phyloP scores from a whole-genome alignment of 1,140 invertebrate genomes.

The Mamestra configurata region DNA sequence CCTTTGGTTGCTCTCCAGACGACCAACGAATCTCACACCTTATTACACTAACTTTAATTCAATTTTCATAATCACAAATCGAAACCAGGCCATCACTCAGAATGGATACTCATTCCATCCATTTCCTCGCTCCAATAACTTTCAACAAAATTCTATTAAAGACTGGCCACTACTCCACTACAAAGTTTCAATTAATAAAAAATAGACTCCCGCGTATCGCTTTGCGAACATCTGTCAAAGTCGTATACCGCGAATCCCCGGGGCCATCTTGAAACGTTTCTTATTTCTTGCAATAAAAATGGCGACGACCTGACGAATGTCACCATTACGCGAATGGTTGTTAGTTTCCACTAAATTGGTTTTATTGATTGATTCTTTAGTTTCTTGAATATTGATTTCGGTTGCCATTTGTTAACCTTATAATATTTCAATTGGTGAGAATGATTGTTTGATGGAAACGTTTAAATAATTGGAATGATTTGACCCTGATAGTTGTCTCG shows the following conservation, averaged over 20 bases:
- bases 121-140: neutral
- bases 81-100: too few relatives aligned
- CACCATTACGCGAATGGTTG: slow-evolving; percentile 15
- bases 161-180: neutral
- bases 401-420: neutral
- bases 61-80: too few relatives aligned
- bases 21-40: too few relatives aligned
- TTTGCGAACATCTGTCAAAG: slow-evolving; percentile 29
- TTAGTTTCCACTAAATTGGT: slow-evolving; percentile 30
- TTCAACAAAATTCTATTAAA: neutral
- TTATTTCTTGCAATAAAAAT: slow-evolving; percentile 42
- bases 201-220: slow-evolving; percentile 8
- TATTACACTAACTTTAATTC: too few relatives aligned
- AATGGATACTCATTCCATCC: neutral
- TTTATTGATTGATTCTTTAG: slow-evolving; percentile 17
- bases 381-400: neutral
- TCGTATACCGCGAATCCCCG: slow-evolving; percentile 12
- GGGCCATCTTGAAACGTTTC: slow-evolving; percentile 6
- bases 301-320: slow-evolving; percentile 15
- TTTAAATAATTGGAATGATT: too few relatives aligned
- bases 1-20: too few relatives aligned
- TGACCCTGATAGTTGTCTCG: too few relatives aligned
- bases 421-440: neutral
- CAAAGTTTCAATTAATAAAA: slow-evolving; percentile 27
- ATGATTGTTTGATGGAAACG: neutral